phyloP scores from a whole-genome alignment of 1,140 invertebrate genomes.

The Eupristina koningsbergeri region DNA sequence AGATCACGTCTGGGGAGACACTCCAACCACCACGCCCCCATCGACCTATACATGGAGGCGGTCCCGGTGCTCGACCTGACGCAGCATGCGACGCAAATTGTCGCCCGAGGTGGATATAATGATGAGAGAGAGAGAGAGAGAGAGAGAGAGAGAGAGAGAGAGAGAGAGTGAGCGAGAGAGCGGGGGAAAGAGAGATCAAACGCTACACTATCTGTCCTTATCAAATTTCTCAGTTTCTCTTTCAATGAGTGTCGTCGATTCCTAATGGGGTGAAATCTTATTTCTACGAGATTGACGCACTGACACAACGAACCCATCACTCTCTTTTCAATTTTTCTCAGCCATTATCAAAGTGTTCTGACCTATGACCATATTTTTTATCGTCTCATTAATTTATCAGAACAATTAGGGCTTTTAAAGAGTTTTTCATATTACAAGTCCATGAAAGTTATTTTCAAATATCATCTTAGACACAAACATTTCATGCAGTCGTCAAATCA shows the following conservation, averaged over 20 bases:
- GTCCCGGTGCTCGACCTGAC: constrained; percentile 61
- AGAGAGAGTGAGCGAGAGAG: too few relatives aligned
- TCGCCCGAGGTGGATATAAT: constrained; percentile 57
- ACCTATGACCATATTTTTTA: background rate
- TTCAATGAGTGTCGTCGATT: background rate
- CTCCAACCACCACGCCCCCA: constrained; percentile 59
- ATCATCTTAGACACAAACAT: too few relatives aligned
- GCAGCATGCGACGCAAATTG: constrained; percentile 65
- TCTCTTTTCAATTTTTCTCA: background rate
- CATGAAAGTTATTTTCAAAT: too few relatives aligned
- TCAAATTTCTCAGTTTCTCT: background rate
- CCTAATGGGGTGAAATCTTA: constrained; percentile 10
- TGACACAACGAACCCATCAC: background rate
- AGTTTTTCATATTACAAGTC: too few relatives aligned
- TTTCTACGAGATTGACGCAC: background rate
- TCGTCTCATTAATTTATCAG: background rate
- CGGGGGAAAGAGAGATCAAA: constrained; percentile 22
- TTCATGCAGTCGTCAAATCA: too few relatives aligned
- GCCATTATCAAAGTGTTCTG: background rate
- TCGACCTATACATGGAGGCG: constrained; percentile 41
- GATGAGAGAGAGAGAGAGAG: constrained; percentile 24
- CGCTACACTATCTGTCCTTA: background rate
- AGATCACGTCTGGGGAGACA: constrained; percentile 58
- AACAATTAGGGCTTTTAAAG: background rate
- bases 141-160: too few relatives aligned